Conservation (phyloP, 2,113 vertebrate species). For the Monarcha castaneiventris region DNA sequence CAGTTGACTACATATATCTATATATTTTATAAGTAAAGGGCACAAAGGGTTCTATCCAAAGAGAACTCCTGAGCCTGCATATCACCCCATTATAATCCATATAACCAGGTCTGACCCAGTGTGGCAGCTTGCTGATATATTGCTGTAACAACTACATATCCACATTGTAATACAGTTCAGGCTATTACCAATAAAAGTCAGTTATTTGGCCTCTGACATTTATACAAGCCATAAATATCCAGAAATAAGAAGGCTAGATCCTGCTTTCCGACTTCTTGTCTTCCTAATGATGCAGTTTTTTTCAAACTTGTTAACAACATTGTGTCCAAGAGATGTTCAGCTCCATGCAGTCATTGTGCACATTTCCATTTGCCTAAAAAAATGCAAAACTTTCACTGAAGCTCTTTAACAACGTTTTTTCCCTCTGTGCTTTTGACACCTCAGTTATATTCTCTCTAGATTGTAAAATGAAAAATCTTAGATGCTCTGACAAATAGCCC, state of each 20-base stretch:
- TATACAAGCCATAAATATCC: conserved; percentile 18
- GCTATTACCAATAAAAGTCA: conserved; percentile 37
- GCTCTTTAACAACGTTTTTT: neutral
- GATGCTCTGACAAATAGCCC: neutral
- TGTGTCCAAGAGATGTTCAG: neutral
- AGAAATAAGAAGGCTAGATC: conserved; percentile 29
- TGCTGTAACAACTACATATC: neutral
- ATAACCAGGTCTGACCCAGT: neutral
- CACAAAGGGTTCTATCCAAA: neutral
- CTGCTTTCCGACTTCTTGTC: neutral
- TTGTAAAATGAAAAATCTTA: neutral
- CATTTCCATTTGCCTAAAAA: conserved; percentile 23
- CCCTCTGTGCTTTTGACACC: neutral
- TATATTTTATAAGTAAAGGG: conserved; percentile 1
- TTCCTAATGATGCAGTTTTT: neutral
- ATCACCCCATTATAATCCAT: neutral
- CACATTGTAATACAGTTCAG: conserved; percentile 26
- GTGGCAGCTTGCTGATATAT: conserved; percentile 2
- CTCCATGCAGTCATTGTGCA: neutral
- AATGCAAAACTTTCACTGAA: conserved; percentile 4
- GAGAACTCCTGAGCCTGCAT: neutral
- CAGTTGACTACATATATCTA: neutral
- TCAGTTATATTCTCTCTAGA: neutral
- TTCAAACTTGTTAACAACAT: conserved; percentile 1
- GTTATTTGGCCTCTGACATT: conserved; percentile 45